Percentiles rank a stretch among this genome's conserved stretches.
Evolutionary conservation across 1,140 invertebrate genomes (phyloP).

Genomic region (Gryon sp.): DNA sequence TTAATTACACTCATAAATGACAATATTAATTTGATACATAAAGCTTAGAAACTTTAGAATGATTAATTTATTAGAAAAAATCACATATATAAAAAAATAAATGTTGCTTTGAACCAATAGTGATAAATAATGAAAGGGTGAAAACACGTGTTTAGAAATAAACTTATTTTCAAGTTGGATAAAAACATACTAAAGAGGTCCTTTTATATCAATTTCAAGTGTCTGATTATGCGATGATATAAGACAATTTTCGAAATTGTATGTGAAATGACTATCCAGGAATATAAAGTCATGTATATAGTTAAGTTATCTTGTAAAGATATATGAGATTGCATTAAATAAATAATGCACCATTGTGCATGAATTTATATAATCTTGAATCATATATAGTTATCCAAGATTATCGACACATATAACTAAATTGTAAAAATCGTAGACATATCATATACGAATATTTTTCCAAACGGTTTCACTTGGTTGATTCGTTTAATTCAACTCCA

Average conservation of each 20-base stretch:
- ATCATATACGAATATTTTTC: constrained; percentile 42
- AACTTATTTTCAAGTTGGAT: too few species aligned
- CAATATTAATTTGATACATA: too few species aligned
- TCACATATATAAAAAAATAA: too few species aligned
- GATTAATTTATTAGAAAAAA: too few species aligned
- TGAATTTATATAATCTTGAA: constrained; percentile 49
- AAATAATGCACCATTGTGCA: constrained; percentile 44
- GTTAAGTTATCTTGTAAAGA: constrained; percentile 25
- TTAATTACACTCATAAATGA: too few species aligned
- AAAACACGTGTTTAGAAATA: too few species aligned
- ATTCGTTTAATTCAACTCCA: constrained; percentile 31
- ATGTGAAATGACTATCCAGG: background rate
- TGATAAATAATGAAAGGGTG: too few species aligned
- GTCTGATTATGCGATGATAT: constrained; percentile 30
- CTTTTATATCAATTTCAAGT: constrained; percentile 27
- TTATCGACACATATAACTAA: constrained; percentile 1
- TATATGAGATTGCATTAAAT: constrained; percentile 37
- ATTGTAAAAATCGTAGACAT: constrained; percentile 8
- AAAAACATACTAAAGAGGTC: constrained; percentile 12
- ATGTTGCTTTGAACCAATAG: too few species aligned
- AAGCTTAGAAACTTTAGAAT: too few species aligned
- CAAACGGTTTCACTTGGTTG: constrained; percentile 13
- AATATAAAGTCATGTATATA: constrained; percentile 43
- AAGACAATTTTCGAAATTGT: constrained; percentile 39
- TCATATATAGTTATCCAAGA: constrained; percentile 21